A percentile compares a stretch with the other conserved stretches of the same genome.
These are phyloP conservation scores for Lutjanus erythropterus DNA, from an alignment of 2,113 vertebrate genomes.

Conservation along the genomic window DNA sequence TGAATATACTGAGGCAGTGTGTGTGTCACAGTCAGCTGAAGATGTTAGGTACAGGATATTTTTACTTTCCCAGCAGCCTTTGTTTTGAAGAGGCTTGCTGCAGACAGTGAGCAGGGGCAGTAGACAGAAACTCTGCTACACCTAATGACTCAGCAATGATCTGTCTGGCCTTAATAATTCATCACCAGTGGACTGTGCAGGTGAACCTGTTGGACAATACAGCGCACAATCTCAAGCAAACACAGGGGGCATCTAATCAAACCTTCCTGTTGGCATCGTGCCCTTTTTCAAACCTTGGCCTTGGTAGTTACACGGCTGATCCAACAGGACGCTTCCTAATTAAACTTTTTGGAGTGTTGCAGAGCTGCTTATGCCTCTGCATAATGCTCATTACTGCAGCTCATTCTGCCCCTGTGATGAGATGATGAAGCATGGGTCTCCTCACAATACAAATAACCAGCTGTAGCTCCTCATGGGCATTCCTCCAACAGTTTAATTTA, in stretches of 20 bases:
- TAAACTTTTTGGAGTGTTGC: neutral
- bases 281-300: neutral
- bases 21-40: slow-evolving; percentile 8
- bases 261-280: neutral
- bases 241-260: neutral
- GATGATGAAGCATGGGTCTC: neutral
- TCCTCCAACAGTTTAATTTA: neutral
- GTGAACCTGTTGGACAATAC: slow-evolving; percentile 1
- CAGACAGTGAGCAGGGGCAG: neutral
- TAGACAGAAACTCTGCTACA: neutral
- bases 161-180: slow-evolving; percentile 53
- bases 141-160: slow-evolving; percentile 57
- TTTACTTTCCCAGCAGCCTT: slow-evolving; percentile 12
- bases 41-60: slow-evolving; percentile 1
- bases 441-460: slow-evolving; percentile 12
- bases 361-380: neutral
- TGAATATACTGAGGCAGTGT: slow-evolving; percentile 1
- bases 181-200: slow-evolving; percentile 11
- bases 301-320: neutral
- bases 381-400: neutral
- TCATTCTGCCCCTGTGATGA: slow-evolving; percentile 10
- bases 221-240: slow-evolving; percentile 14
- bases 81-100: slow-evolving; percentile 1
- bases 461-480: neutral
- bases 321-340: neutral